Conservation (phyloP, 2,888 invertebrate species). For the Elmis aenea region DNA sequence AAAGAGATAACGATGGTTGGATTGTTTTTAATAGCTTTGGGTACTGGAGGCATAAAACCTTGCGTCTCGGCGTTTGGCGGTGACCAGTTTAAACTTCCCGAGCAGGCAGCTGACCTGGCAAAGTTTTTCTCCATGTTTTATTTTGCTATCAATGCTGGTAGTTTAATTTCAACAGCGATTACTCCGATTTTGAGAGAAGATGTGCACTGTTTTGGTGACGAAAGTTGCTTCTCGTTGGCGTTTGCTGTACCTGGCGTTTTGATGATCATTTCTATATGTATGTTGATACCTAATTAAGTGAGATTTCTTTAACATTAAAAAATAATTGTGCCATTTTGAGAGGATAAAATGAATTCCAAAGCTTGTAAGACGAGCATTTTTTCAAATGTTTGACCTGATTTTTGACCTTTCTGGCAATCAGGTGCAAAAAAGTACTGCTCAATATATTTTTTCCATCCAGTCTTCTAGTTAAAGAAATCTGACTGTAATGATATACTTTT, state of each 20-base stretch:
- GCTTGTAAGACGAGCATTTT: too few species aligned
- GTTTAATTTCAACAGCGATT: conserved; percentile 79
- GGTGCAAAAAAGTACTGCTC: too few species aligned
- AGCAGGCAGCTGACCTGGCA: conserved; percentile 72
- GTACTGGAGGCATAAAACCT: conserved; percentile 94
- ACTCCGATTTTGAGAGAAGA: conserved; percentile 83
- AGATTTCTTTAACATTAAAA: too few species aligned
- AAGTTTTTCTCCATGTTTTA: conserved; percentile 93
- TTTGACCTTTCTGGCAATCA: too few species aligned
- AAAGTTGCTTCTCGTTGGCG: conserved; percentile 76
- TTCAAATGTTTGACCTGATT: too few species aligned
- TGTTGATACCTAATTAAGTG: too few species aligned
- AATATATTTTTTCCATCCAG: too few species aligned
- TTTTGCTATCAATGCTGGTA: conserved; percentile 89
- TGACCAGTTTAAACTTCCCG: conserved; percentile 81
- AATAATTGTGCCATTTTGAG: too few species aligned
- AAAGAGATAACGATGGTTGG: conserved; percentile 52
- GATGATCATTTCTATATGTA: conserved; percentile 78
- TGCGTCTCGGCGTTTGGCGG: conserved; percentile 95
- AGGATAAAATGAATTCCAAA: too few species aligned
- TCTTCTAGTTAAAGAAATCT: too few species aligned
- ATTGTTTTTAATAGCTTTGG: conserved; percentile 73
- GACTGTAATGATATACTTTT: too few species aligned
- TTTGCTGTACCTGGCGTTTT: conserved; percentile 86
- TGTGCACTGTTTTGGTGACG: conserved; percentile 70